Evolutionary conservation across 2,888 invertebrate genomes (phyloP), one percentile per base, ranked within the genome.

Genomic region (Hartigia nigra): DNA sequence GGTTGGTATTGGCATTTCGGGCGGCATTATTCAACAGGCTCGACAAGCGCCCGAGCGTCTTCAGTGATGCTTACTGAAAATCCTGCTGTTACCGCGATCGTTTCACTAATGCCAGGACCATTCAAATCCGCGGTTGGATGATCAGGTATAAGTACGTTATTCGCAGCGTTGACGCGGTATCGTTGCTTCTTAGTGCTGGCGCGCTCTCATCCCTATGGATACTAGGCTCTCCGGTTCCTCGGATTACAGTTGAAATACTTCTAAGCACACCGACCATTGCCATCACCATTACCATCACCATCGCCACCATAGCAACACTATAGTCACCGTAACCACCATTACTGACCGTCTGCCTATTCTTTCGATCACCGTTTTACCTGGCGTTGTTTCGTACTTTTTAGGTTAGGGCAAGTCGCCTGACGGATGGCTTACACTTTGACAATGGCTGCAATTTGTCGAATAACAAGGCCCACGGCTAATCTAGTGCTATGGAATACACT

Each of bases 71-170:
- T 34, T 72, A 31, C 32, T 34, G 31, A 31, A 34, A 34, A 31
- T 72, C 31, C 72, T 72, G n/a, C 76, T 9, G 34, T 39, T 14
- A 70, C 78, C 75, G 31, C 78, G 75, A 78, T 78, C 76, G 75
- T 72, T 76, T 32, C 39, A 31, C 55, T 32, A 35, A 75, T 72
- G 32, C 72, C 81, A 80, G 82, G 80, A 78, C 82, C 83, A 84
- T 83, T 84, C 81, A 84, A 84, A 83, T 31, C 31, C 85, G 90
- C 86, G 90, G 90, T 89, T 86, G 89, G 89, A 90, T 90, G 90
- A 90, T 90, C 89, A 88, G 87, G 85, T 88, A 88, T 91, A 91
- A 91, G 91, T 89, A 89, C 89, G 91, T 91, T 91, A 91, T 91
- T 91, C 89, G 89, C 89, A 89, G 90, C 90, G 88, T 85, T 86